Conservation (phyloP, 2,113 vertebrate species). For the Takifugu bimaculatus region DNA sequence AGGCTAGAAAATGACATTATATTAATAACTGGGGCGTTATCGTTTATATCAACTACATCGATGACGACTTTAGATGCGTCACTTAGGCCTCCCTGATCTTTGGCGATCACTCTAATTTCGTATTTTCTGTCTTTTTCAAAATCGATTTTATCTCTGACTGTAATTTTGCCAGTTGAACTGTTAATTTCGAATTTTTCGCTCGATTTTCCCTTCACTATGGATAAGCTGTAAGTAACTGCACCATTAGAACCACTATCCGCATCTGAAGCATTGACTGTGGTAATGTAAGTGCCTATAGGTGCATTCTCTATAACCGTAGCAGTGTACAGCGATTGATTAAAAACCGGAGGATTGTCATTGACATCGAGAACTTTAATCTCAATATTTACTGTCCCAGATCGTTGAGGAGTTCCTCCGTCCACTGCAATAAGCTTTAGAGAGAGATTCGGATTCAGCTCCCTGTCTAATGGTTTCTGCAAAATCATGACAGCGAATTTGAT, state of each 20-base stretch:
- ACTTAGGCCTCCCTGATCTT: slow-evolving; percentile 54
- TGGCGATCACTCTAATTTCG: slow-evolving; percentile 55
- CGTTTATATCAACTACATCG: slow-evolving; percentile 61
- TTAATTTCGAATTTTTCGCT: slow-evolving; percentile 42
- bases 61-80: slow-evolving; percentile 54
- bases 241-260: slow-evolving; percentile 51
- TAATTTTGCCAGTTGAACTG: slow-evolving; percentile 41
- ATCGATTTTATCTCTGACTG: slow-evolving; percentile 48
- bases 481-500: slow-evolving; percentile 65
- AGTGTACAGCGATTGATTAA: slow-evolving; percentile 53
- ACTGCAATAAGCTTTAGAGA: slow-evolving; percentile 39
- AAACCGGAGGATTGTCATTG: slow-evolving; percentile 54
- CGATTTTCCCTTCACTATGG: slow-evolving; percentile 30
- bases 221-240: slow-evolving; percentile 37
- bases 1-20: slow-evolving; percentile 55
- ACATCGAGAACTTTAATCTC: slow-evolving; percentile 25
- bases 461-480: slow-evolving; percentile 72
- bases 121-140: slow-evolving; percentile 60
- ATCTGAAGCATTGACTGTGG: slow-evolving; percentile 60
- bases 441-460: slow-evolving; percentile 44
- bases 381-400: slow-evolving; percentile 49
- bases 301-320: slow-evolving; percentile 55
- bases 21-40: slow-evolving; percentile 57
- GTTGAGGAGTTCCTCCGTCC: slow-evolving; percentile 42
- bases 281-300: slow-evolving; percentile 25